Evolutionary conservation across 1,140 invertebrate species (phyloP).

Genomic region (Drosophila subobscura): DNA sequence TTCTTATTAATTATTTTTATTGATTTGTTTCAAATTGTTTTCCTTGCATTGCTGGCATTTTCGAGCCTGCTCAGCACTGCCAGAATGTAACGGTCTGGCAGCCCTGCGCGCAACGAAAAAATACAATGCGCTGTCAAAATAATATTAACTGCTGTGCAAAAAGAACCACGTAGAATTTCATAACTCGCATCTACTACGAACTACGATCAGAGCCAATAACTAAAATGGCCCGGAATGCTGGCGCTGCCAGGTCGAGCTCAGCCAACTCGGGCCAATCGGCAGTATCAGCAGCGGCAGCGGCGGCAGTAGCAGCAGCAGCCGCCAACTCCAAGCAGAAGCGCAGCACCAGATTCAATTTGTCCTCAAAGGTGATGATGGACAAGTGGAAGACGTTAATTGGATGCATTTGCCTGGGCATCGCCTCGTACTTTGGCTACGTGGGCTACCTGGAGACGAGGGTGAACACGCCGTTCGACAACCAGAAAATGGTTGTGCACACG

Average conservation of each 20-base stretch:
- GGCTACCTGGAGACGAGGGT: constrained; percentile 94
- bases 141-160: neutral
- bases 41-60: too few species aligned
- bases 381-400: constrained; percentile 80
- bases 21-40: too few species aligned
- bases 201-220: neutral
- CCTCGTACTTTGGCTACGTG: constrained; percentile 90
- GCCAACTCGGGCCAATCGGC: constrained; percentile 14
- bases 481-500: constrained; percentile 86
- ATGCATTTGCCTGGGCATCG: constrained; percentile 85
- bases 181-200: too few species aligned
- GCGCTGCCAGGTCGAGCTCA: constrained; percentile 23
- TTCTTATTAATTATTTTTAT: too few species aligned
- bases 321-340: constrained; percentile 55
- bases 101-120: neutral
- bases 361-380: constrained; percentile 64
- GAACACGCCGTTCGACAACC: constrained; percentile 91
- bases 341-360: constrained; percentile 46
- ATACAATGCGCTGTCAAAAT: constrained; percentile 2
- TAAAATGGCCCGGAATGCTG: constrained; percentile 41
- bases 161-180: neutral
- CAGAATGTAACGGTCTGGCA: neutral
- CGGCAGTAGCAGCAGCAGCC: constrained; percentile 38
- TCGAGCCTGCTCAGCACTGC: too few species aligned
- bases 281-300: constrained; percentile 15